phyloP scores from a whole-genome alignment of 2,113 vertebrate genomes.

The Passer domesticus region DNA sequence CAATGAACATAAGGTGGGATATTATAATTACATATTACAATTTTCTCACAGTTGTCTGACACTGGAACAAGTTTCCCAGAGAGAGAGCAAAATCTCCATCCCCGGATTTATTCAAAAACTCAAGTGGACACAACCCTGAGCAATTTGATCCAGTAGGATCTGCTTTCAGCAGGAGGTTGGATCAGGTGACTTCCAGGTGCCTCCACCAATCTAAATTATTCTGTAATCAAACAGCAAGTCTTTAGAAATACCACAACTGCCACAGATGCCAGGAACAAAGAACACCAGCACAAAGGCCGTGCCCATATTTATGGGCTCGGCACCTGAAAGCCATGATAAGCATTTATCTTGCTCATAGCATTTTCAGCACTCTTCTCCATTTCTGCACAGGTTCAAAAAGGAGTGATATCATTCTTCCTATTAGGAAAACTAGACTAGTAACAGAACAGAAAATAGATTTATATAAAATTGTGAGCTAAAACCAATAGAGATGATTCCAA shows the following conservation, averaged over 20 bases:
- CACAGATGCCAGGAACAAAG: neutral
- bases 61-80: neutral
- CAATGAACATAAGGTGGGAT: neutral
- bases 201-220: neutral
- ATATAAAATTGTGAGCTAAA: neutral
- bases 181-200: constrained; percentile 1
- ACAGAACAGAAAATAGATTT: neutral
- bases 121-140: neutral
- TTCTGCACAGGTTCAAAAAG: neutral
- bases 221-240: neutral
- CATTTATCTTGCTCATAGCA: neutral
- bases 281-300: neutral
- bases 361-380: neutral
- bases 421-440: neutral
- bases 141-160: neutral
- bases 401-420: neutral
- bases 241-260: neutral
- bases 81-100: neutral
- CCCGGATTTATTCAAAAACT: neutral
- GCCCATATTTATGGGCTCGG: neutral
- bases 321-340: neutral
- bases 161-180: neutral
- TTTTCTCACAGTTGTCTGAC: neutral
- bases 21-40: rapidly evolving
- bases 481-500: neutral